A percentile compares a stretch with the other conserved stretches of the same genome.
Evolutionary conservation across 2,797 vertebrate species (phyloP).

Genomic region (Amblyopsis hoosieri): DNA sequence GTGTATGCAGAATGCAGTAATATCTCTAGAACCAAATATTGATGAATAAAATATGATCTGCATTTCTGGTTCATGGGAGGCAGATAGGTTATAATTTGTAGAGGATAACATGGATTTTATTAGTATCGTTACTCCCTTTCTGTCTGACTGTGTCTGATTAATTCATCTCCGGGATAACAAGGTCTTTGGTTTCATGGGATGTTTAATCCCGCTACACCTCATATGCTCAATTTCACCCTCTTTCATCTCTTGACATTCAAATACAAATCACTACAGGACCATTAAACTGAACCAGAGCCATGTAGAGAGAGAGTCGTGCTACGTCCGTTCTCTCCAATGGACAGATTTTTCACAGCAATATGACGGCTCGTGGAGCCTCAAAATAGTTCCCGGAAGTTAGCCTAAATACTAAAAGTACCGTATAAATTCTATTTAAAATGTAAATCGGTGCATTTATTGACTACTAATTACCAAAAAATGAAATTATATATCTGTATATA

Average conservation of each 20-base stretch:
- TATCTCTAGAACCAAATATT: background rate
- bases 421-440: too few species aligned
- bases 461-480: too few species aligned
- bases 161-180: slow-evolving; percentile 9
- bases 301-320: too few species aligned
- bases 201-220: slow-evolving; percentile 45
- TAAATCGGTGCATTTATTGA: too few species aligned
- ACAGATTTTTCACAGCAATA: too few species aligned
- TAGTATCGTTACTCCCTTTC: background rate
- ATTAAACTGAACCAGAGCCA: slow-evolving; percentile 12
- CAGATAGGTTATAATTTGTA: background rate
- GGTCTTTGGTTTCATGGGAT: slow-evolving; percentile 41
- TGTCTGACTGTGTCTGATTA: slow-evolving; percentile 21
- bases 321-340: too few species aligned
- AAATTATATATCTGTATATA: too few species aligned
- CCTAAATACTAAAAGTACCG: too few species aligned
- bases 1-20: background rate
- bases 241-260: slow-evolving; percentile 60
- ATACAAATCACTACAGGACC: slow-evolving; percentile 57
- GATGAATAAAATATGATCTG: slow-evolving; percentile 1
- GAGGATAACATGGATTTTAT: background rate
- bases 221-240: slow-evolving; percentile 43
- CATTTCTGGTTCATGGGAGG: background rate
- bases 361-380: too few species aligned
- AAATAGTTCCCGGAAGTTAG: too few species aligned